phyloP scores from a whole-genome alignment of 2,797 vertebrate species.

The Acomys russatus region DNA sequence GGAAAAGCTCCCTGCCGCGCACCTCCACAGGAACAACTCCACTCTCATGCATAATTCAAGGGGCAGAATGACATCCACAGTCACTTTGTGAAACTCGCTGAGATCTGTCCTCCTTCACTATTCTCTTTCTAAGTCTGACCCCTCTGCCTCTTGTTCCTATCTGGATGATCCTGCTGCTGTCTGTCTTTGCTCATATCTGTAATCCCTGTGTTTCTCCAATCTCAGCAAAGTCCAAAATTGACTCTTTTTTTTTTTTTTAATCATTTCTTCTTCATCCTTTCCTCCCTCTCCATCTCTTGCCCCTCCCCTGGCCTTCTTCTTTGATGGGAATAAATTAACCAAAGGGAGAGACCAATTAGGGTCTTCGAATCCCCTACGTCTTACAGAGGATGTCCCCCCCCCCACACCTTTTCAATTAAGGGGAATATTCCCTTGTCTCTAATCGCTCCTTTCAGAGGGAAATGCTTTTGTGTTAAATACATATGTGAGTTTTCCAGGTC shows the following conservation, averaged over 20 bases:
- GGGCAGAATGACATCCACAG: conserved; percentile 2
- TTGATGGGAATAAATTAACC: conserved; percentile 61
- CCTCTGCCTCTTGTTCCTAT: neutral
- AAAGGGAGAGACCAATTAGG: conserved; percentile 67
- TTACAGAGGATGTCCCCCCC: neutral
- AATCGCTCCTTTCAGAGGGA: conserved; percentile 40
- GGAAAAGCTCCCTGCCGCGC: neutral
- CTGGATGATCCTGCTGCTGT: neutral
- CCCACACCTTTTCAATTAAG: conserved; percentile 71
- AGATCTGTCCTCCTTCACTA: conserved; percentile 5
- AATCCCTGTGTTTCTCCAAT: neutral
- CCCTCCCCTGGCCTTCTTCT: neutral
- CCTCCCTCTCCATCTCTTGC: neutral
- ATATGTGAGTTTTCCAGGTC: neutral
- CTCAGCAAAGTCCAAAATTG: conserved; percentile 18
- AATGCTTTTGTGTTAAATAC: conserved; percentile 62
- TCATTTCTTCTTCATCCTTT: neutral
- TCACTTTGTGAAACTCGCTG: neutral
- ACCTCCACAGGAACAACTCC: neutral
- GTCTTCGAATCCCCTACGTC: conserved; percentile 61
- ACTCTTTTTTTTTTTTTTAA: neutral
- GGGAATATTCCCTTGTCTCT: conserved; percentile 31
- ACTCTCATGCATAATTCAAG: conserved; percentile 19
- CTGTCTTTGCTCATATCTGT: neutral
- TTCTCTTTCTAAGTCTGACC: conserved; percentile 33